A percentile compares a stretch with the other conserved stretches of the same genome.
phyloP scores from a whole-genome alignment of 2,113 vertebrate species.

The Micromys minutus region DNA sequence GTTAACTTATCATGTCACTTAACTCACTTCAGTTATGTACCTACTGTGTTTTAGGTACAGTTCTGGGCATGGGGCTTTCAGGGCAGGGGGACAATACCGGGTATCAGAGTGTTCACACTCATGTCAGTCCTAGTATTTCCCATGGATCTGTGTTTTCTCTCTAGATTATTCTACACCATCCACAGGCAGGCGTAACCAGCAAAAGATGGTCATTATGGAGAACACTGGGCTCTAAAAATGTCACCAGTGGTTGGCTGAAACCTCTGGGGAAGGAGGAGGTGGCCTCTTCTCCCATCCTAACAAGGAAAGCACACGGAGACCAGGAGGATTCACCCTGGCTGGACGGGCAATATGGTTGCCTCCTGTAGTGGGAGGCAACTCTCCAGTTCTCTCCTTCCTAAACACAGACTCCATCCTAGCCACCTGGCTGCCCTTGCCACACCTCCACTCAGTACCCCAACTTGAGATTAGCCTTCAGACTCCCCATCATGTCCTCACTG shows the following conservation, averaged over 20 bases:
- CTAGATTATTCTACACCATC: background rate
- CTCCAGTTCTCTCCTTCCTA: background rate
- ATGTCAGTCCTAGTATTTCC: background rate
- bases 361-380: background rate
- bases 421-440: fast-evolving
- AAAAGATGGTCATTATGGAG: background rate
- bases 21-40: background rate
- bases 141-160: background rate
- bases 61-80: background rate
- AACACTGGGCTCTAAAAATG: slow-evolving; percentile 53
- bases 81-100: fast-evolving
- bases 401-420: background rate
- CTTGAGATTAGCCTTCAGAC: background rate
- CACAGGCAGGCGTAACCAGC: background rate
- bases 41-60: background rate
- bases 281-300: background rate
- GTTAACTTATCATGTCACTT: background rate
- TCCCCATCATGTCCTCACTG: background rate
- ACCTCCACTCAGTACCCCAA: background rate
- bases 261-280: background rate
- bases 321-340: fast-evolving
- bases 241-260: background rate
- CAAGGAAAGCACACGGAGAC: fast-evolving
- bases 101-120: fast-evolving
- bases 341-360: background rate